Conservation (phyloP, 2,113 vertebrate species). For the Cathartes aura region DNA sequence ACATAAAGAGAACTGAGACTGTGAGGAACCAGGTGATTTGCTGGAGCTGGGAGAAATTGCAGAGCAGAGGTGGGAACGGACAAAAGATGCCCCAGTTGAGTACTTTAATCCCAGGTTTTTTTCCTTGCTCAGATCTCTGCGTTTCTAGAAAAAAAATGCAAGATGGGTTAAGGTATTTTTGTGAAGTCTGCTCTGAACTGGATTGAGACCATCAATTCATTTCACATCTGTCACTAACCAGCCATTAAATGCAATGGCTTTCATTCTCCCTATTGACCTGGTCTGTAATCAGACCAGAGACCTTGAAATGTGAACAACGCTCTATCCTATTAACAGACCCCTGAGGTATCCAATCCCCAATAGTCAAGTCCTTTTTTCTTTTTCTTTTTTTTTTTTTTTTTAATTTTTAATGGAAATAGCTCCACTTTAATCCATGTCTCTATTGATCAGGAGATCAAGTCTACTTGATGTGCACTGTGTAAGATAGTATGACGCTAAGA, state of each 20-base stretch:
- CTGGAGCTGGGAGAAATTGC: background rate
- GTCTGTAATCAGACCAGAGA: slow-evolving; percentile 15
- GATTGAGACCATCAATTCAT: slow-evolving; percentile 17
- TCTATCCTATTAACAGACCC: slow-evolving; percentile 12
- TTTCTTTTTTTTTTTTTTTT: background rate
- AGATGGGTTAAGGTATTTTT: background rate
- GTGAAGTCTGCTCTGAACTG: background rate
- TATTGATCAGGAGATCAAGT: background rate
- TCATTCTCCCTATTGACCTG: slow-evolving; percentile 42
- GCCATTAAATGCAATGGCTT: slow-evolving; percentile 26
- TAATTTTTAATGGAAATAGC: background rate
- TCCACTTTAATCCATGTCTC: background rate
- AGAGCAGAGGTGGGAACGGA: background rate
- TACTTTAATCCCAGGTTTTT: background rate
- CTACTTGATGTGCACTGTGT: background rate
- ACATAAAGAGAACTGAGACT: background rate
- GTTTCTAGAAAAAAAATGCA: background rate
- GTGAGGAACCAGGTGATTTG: background rate
- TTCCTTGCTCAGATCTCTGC: background rate
- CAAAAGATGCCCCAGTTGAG: background rate
- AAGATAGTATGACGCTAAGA: background rate
- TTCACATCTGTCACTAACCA: slow-evolving; percentile 41
- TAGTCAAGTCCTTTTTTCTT: background rate
- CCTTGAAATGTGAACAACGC: background rate
- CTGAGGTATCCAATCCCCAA: background rate